Base-by-base conservation (phyloP, 2,797 vertebrate species). In the Sebastes steindachneri region DNA sequence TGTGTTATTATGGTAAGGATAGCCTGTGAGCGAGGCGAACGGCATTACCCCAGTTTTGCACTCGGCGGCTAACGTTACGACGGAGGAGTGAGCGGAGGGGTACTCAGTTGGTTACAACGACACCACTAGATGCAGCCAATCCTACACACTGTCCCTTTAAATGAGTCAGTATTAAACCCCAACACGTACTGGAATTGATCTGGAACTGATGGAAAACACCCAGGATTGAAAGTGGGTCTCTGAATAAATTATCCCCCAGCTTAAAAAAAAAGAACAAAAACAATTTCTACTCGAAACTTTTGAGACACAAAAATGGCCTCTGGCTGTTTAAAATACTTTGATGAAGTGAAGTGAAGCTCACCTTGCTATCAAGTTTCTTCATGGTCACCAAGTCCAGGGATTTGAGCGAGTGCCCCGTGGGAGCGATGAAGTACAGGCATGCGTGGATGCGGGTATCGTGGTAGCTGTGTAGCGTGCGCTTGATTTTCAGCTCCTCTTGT, bases 361-460 rank as follows among this genome's bases (percentile, higher is more conserved):
- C 99, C 97, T 99, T 99, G 93, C 99, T 99, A 88, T 99, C 99
- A 7, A 99, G 96, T 86, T 99, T 99, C 93, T 99, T 99, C 99
- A 99, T 99, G 1, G 99, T 99, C 58, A 99, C 97, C 92, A 99
- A 90, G 91, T 99, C 98, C 82, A 99, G 92, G 73, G 98, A 99
- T 87, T 99, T 99, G 68, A 99, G 95, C 0, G 98, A 99, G 89
- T 99, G 98, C 77, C 99, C 99, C 0, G 98, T 99, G 0, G 98
- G 99, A 68, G 99, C 97, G 2, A 99, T 99, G 94, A 99, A 99
- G 89, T 99, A 99, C 85, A 99, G 93, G 89, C 99, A 99, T 5
- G 97, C 97, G 0, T 99, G 99, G 93, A 99, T 97, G 77, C 99
- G 97, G 1, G 97, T 97, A 93, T 99, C 98, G 0, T 99, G 98